Conservation (phyloP, 92 coral and sea anemone genomes). For the Umimayanthus kanabou region DNA sequence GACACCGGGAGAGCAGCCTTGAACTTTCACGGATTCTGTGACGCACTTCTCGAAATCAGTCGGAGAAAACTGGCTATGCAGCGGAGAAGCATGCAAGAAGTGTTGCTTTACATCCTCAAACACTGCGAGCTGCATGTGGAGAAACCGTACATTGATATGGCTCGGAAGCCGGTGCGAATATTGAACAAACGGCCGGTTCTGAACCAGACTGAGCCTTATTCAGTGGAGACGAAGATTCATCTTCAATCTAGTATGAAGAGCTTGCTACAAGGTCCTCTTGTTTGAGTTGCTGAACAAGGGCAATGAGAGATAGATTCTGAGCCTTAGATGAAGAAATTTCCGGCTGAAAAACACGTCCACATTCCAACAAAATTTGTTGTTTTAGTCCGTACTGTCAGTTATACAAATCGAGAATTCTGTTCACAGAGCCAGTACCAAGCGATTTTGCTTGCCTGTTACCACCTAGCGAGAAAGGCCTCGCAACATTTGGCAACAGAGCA, state of each 20-base stretch:
- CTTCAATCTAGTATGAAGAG: constrained; percentile 29
- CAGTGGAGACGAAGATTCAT: constrained; percentile 19
- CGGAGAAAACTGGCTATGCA: constrained; percentile 12
- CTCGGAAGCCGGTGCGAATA: constrained; percentile 25
- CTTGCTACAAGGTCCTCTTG: constrained; percentile 25
- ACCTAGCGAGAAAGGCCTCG: too few relatives aligned
- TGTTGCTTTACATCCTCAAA: constrained; percentile 14
- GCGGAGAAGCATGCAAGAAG: constrained; percentile 32
- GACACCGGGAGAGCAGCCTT: constrained; percentile 34
- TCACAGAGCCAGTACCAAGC: too few relatives aligned
- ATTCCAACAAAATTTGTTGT: too few relatives aligned
- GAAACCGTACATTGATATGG: background rate
- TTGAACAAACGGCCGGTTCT: constrained; percentile 15
- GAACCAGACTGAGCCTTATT: background rate
- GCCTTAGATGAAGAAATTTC: background rate
- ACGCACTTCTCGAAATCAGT: constrained; percentile 33
- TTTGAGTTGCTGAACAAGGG: background rate
- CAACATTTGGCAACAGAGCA: too few relatives aligned
- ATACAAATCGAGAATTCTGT: too few relatives aligned
- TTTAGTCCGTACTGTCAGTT: too few relatives aligned
- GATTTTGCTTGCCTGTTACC: too few relatives aligned
- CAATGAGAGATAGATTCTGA: background rate
- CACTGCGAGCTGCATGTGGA: constrained; percentile 35
- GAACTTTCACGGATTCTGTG: constrained; percentile 45
- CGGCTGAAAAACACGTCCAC: background rate